Evolutionary conservation across 2,113 vertebrate species (phyloP).

Genomic region (Fulmarus glacialis): DNA sequence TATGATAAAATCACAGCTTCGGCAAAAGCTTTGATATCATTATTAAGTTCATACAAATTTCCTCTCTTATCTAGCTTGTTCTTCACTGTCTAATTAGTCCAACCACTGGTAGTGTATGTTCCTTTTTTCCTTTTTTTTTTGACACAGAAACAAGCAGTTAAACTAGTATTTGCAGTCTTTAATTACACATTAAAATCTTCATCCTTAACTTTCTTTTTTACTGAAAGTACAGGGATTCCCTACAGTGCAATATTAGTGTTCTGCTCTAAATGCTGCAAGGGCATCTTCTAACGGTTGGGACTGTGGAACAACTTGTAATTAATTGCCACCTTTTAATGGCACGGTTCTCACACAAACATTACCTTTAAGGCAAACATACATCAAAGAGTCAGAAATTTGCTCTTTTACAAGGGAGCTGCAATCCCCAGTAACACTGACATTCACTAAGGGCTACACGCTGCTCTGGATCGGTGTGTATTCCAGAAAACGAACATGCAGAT

Average conservation of each 20-base stretch:
- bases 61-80: slow-evolving; percentile 50
- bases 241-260: slow-evolving; percentile 1
- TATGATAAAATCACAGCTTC: not conserved
- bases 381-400: slow-evolving; percentile 39
- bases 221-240: slow-evolving; percentile 35
- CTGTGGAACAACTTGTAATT: slow-evolving; percentile 44
- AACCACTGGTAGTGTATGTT: not conserved
- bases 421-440: not conserved
- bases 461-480: not conserved
- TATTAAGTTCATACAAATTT: slow-evolving; percentile 52
- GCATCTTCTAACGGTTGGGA: slow-evolving; percentile 11
- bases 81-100: slow-evolving; percentile 50
- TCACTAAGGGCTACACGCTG: not conserved
- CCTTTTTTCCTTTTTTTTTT: not conserved
- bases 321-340: slow-evolving; percentile 43
- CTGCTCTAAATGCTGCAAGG: slow-evolving; percentile 11
- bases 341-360: slow-evolving; percentile 40
- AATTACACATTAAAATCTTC: slow-evolving; percentile 33
- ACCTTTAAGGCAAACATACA: slow-evolving; percentile 53
- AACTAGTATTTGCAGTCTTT: slow-evolving; percentile 40
- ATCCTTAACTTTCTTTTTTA: slow-evolving; percentile 1
- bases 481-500: not conserved
- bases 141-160: slow-evolving; percentile 48
- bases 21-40: slow-evolving; percentile 49
- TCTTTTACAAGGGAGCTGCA: not conserved